These are phyloP conservation scores for Erynnis tages DNA, from an alignment of 2,888 invertebrate species.

Conservation along the genomic window DNA sequence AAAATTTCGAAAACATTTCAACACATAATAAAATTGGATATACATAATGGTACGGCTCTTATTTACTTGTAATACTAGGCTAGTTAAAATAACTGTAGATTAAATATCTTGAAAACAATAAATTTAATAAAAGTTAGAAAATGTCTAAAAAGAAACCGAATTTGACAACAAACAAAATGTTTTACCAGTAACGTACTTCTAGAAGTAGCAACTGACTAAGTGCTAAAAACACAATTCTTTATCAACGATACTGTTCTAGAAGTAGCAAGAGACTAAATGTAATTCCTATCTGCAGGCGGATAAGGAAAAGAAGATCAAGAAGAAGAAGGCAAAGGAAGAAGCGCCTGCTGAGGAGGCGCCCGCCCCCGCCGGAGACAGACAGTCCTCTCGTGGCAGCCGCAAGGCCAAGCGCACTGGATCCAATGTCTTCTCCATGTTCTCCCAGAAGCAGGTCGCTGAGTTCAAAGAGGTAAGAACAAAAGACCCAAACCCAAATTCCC, in stretches of 20 bases:
- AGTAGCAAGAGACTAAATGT: not conserved
- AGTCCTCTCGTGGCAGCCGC: conserved; percentile 91
- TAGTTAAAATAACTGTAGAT: too few species aligned
- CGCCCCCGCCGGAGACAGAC: conserved; percentile 82
- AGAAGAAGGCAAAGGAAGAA: conserved; percentile 84
- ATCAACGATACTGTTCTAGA: not conserved
- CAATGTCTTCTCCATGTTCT: conserved; percentile 98
- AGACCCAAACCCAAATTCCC: too few species aligned
- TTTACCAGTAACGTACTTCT: too few species aligned
- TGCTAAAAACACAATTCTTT: not conserved
- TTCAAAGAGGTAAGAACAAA: conserved; percentile 90
- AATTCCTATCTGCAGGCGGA: conserved; percentile 85
- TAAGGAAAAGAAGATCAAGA: conserved; percentile 91
- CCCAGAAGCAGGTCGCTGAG: conserved; percentile 97
- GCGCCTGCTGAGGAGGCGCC: conserved; percentile 86
- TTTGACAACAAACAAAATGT: too few species aligned
- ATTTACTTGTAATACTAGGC: too few species aligned
- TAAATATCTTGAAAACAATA: too few species aligned
- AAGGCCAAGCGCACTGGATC: conserved; percentile 94
- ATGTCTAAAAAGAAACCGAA: too few species aligned
- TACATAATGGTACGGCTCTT: too few species aligned
- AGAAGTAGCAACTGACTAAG: not conserved
- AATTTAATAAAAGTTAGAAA: too few species aligned
- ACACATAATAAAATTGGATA: too few species aligned
- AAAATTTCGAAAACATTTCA: too few species aligned